Conservation (phyloP, 2,113 vertebrate species). For the Crocuta crocuta region DNA sequence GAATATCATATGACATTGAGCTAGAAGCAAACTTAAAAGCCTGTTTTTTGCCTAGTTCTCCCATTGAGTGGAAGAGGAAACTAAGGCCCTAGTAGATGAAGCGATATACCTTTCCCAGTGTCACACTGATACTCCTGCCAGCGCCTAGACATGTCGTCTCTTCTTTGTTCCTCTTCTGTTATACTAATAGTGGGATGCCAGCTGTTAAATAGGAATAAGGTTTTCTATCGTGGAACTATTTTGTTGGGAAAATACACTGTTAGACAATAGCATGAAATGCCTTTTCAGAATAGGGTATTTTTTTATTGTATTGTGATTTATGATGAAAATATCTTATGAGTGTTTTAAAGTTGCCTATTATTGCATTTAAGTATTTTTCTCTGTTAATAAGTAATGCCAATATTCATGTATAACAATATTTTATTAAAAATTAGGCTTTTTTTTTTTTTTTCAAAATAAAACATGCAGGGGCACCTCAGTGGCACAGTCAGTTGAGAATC, state of each 20-base stretch:
- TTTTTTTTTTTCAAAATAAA: background rate
- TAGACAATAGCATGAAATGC: constrained; percentile 6
- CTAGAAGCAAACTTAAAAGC: background rate
- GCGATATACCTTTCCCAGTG: background rate
- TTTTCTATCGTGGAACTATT: background rate
- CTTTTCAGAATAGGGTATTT: constrained; percentile 10
- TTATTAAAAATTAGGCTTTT: background rate
- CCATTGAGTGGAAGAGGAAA: background rate
- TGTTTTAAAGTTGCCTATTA: background rate
- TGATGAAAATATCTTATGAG: background rate
- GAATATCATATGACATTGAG: background rate
- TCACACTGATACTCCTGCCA: background rate
- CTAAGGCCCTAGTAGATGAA: background rate
- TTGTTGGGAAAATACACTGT: background rate
- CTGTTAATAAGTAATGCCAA: background rate
- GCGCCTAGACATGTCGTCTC: background rate
- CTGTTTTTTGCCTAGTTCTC: background rate
- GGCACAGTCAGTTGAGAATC: too few species aligned
- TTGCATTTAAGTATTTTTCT: background rate
- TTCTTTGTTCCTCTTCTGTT: background rate
- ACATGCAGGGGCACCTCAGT: too few species aligned
- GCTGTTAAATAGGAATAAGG: background rate
- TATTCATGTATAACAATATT: background rate
- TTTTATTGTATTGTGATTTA: background rate
- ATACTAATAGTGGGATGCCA: background rate